phyloP scores from a whole-genome alignment of 1,140 invertebrate genomes.

The Acyrthosiphon pisum region DNA sequence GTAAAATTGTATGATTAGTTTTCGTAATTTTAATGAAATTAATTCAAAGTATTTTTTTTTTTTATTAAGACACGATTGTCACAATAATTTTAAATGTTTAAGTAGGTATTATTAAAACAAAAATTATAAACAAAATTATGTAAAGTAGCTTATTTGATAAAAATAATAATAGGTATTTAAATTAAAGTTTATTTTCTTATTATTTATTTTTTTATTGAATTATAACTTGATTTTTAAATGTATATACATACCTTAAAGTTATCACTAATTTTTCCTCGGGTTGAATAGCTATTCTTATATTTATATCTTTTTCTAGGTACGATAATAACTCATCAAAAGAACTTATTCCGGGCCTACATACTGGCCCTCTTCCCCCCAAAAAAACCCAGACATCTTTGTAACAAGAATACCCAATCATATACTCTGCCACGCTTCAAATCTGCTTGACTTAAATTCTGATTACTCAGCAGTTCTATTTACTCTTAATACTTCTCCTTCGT shows the following conservation, averaged over 20 bases:
- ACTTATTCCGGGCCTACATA: too few species aligned
- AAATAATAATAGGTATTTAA: slow-evolving; percentile 1
- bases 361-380: too few species aligned
- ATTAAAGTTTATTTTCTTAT: background rate
- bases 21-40: background rate
- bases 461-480: too few species aligned
- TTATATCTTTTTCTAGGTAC: slow-evolving; percentile 60
- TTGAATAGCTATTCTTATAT: slow-evolving; percentile 62
- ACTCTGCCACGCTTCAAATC: too few species aligned
- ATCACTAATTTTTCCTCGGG: slow-evolving; percentile 62
- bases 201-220: background rate
- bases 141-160: background rate
- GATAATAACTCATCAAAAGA: slow-evolving; percentile 4
- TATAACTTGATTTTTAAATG: background rate
- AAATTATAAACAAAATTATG: background rate
- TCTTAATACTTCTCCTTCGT: too few species aligned
- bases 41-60: slow-evolving; percentile 7
- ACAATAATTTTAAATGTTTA: background rate
- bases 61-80: background rate
- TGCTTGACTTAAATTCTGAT: too few species aligned
- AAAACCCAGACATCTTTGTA: too few species aligned
- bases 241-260: slow-evolving; percentile 61
- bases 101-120: background rate
- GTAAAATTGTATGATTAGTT: background rate
- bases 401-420: too few species aligned